Conservation (phyloP, 2,888 invertebrate genomes). For the Rhimphoctona megacephalus region DNA sequence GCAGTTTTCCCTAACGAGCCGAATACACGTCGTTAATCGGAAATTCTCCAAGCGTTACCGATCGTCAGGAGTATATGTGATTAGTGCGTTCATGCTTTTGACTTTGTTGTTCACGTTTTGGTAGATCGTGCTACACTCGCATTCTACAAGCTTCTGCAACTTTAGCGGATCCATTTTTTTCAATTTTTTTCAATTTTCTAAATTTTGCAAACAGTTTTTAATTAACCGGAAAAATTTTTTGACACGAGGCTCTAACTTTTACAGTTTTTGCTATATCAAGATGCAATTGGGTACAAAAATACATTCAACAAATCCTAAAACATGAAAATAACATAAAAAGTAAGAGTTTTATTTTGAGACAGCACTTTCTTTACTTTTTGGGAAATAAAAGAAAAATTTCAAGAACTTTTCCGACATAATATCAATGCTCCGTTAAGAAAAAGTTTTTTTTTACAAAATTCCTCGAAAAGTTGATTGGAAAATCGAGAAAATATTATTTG, state of each 20-base stretch:
- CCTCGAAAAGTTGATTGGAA: not conserved
- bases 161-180: not conserved
- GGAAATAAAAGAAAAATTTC: not conserved
- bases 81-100: not conserved
- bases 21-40: slow-evolving; percentile 35
- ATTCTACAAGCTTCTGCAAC: not conserved
- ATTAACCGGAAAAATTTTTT: not conserved
- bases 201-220: not conserved
- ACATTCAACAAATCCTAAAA: not conserved
- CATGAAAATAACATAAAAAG: not conserved
- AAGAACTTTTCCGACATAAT: not conserved
- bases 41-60: slow-evolving; percentile 22
- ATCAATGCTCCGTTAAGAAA: not conserved
- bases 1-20: slow-evolving; percentile 43
- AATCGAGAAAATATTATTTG: not conserved
- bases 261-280: not conserved
- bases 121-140: not conserved
- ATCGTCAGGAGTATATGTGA: slow-evolving; percentile 11
- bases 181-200: not conserved
- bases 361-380: not conserved
- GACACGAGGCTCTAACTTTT: not conserved
- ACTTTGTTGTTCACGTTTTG: slow-evolving; percentile 7
- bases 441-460: not conserved
- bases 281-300: not conserved
- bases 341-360: not conserved